phyloP scores from a whole-genome alignment of 2,113 vertebrate genomes.

The Nothobranchius furzeri region DNA sequence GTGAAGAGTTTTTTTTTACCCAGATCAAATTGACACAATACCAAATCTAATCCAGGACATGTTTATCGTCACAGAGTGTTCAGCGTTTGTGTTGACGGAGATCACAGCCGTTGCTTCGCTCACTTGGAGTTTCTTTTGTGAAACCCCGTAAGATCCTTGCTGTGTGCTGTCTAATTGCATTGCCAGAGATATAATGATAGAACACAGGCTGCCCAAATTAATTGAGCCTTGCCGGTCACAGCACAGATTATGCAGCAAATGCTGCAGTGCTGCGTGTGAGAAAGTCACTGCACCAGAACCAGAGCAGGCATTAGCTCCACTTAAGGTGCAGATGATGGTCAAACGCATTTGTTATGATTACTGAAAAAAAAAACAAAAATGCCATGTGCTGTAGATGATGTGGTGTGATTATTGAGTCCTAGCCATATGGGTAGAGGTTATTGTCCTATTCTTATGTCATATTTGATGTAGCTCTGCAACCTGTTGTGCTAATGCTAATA shows the following conservation, averaged over 20 bases:
- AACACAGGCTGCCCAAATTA: conserved; percentile 72
- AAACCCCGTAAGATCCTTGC: conserved; percentile 46
- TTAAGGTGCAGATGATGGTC: conserved; percentile 53
- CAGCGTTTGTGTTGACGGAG: conserved; percentile 43
- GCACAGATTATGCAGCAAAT: conserved; percentile 74
- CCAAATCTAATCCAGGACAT: conserved; percentile 19
- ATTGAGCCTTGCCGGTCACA: conserved; percentile 74
- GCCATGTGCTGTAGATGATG: conserved; percentile 6
- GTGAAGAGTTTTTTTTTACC: conserved; percentile 10
- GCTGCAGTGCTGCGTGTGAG: conserved; percentile 63
- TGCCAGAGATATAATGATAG: conserved; percentile 65
- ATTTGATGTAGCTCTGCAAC: conserved; percentile 7
- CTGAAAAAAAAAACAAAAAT: conserved; percentile 27
- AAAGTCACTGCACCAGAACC: conserved; percentile 64
- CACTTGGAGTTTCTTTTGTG: conserved; percentile 58
- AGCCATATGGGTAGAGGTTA: conserved; percentile 1
- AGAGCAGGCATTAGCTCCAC: conserved; percentile 37
- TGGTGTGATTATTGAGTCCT: conserved; percentile 17
- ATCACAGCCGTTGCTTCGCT: conserved; percentile 33
- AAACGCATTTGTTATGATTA: conserved; percentile 23
- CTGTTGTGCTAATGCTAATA: conserved; percentile 19
- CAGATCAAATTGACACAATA: background rate
- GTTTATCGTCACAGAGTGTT: conserved; percentile 38
- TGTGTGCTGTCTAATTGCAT: conserved; percentile 68
- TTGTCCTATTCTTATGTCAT: background rate